Conservation (phyloP, 2,888 invertebrate genomes). For the Oxytorus armatus region DNA sequence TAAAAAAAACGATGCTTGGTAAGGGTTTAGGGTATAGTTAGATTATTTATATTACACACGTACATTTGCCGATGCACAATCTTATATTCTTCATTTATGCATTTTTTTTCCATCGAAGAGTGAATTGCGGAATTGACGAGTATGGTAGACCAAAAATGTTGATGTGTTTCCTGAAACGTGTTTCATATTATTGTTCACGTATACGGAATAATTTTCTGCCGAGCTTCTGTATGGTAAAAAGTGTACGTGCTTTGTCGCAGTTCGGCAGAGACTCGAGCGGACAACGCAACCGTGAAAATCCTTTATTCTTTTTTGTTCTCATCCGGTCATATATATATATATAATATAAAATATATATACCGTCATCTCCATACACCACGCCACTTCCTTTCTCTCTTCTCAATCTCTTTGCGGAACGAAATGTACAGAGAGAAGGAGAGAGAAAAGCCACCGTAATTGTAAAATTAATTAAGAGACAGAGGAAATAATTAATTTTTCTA, state of each 20-base stretch:
- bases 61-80: too few species aligned
- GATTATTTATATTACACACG: too few species aligned
- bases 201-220: conserved; percentile 24
- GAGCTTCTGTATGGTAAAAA: conserved; percentile 23
- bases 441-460: conserved; percentile 78
- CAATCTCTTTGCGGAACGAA: conserved; percentile 62
- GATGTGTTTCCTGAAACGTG: background rate
- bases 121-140: too few species aligned
- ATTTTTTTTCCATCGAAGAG: background rate
- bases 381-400: conserved; percentile 58
- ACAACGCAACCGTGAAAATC: conserved; percentile 70
- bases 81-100: background rate
- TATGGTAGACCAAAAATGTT: background rate
- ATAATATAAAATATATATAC: conserved; percentile 29
- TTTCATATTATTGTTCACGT: conserved; percentile 16
- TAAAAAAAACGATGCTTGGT: too few species aligned
- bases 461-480: conserved; percentile 84
- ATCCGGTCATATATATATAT: conserved; percentile 34
- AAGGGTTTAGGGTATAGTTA: too few species aligned
- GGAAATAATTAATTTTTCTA: conserved; percentile 84
- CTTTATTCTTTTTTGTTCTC: conserved; percentile 61
- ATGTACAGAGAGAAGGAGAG: conserved; percentile 46
- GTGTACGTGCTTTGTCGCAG: conserved; percentile 45
- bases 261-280: conserved; percentile 40
- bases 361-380: conserved; percentile 24